Percentiles rank a stretch among this genome's conserved stretches.
Evolutionary conservation across 2,113 vertebrate species (phyloP).

Genomic region (Azemiops feae): DNA sequence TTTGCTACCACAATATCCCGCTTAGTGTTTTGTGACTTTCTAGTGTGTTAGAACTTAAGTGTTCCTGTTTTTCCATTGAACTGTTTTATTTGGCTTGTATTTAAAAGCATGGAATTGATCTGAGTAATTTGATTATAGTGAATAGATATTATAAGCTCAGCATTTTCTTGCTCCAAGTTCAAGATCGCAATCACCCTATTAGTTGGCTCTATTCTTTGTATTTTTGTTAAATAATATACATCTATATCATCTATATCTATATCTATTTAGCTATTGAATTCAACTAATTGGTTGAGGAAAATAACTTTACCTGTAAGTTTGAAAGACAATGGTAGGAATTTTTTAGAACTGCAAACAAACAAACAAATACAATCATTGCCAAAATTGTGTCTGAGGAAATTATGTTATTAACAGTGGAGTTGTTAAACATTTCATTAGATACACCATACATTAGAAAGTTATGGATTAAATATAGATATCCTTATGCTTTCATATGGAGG

Average conservation of each 20-base stretch:
- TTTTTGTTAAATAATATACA: not conserved
- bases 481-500: not conserved
- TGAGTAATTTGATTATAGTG: not conserved
- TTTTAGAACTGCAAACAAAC: not conserved
- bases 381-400: not conserved
- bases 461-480: not conserved
- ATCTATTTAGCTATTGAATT: not conserved
- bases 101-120: not conserved
- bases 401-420: not conserved
- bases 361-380: not conserved
- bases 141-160: not conserved
- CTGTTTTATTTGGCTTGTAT: not conserved
- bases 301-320: not conserved
- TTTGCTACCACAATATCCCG: not conserved
- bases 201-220: not conserved
- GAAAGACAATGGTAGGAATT: not conserved
- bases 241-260: not conserved
- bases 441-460: not conserved
- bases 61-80: not conserved
- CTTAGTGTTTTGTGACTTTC: not conserved
- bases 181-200: not conserved
- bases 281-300: not conserved
- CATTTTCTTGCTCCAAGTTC: not conserved
- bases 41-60: not conserved
- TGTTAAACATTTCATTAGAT: constrained; percentile 10